phyloP scores from a whole-genome alignment of 2,113 vertebrate species.

The Bettongia penicillata region DNA sequence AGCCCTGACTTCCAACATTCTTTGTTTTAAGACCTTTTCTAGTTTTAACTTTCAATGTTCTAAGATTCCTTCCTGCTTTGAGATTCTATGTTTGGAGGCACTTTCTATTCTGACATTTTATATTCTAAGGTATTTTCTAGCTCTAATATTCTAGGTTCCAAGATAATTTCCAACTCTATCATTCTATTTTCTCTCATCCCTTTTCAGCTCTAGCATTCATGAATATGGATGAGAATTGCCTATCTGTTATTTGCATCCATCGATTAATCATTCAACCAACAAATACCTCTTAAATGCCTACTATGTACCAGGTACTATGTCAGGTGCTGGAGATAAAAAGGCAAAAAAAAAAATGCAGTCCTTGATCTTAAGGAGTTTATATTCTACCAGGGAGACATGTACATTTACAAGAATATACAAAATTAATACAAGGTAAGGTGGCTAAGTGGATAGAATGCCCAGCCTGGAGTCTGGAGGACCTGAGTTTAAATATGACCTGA shows the following conservation, averaged over 20 bases:
- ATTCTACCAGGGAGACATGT: neutral
- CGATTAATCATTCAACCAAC: neutral
- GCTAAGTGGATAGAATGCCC: neutral
- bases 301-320: neutral
- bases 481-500: neutral
- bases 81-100: neutral
- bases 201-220: neutral
- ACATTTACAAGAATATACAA: neutral
- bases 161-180: neutral
- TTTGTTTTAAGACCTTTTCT: neutral
- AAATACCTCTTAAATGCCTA: neutral
- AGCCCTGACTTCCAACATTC: neutral
- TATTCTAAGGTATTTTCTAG: neutral
- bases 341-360: neutral
- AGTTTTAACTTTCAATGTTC: neutral
- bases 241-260: neutral
- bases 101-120: neutral
- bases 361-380: neutral
- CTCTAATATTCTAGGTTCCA: neutral
- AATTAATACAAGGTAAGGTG: neutral
- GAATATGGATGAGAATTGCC: neutral
- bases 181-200: neutral
- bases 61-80: neutral
- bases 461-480: neutral
- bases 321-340: neutral